Evolutionary conservation across 2,113 vertebrate genomes (phyloP).

Genomic region (Eulacestoma nigropectus): DNA sequence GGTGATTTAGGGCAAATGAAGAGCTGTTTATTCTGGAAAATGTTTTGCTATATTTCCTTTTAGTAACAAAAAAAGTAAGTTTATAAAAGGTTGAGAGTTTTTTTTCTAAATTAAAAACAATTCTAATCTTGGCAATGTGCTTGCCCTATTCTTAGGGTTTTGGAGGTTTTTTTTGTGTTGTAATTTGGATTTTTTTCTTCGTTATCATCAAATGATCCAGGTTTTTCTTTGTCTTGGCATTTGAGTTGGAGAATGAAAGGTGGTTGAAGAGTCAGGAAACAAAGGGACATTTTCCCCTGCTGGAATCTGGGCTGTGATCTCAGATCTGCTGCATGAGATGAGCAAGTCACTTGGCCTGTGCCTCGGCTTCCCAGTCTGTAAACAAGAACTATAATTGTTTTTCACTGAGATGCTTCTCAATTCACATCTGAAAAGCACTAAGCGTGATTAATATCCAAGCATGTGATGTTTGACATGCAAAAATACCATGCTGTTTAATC

Average conservation of each 20-base stretch:
- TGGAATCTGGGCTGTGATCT: neutral
- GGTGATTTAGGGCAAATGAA: neutral
- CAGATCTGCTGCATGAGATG: neutral
- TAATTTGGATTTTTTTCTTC: neutral
- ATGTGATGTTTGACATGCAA: constrained; percentile 12
- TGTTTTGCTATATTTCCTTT: neutral
- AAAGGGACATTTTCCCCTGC: neutral
- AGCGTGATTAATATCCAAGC: neutral
- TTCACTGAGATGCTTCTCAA: neutral
- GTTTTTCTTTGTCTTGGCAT: neutral
- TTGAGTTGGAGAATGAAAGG: neutral
- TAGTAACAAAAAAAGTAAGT: neutral
- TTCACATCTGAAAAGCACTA: constrained; percentile 18
- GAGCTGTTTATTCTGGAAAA: neutral
- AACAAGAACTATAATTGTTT: neutral
- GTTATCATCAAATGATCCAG: neutral
- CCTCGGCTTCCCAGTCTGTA: neutral
- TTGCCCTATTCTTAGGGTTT: neutral
- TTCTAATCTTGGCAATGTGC: neutral
- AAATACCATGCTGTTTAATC: constrained; percentile 48
- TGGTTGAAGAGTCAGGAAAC: neutral
- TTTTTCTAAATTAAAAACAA: neutral
- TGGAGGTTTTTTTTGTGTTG: neutral
- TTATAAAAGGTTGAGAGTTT: neutral
- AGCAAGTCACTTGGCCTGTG: neutral